Evolutionary conservation across 2,113 vertebrate genomes (phyloP).

Genomic region (Chascanopsetta lugubris): DNA sequence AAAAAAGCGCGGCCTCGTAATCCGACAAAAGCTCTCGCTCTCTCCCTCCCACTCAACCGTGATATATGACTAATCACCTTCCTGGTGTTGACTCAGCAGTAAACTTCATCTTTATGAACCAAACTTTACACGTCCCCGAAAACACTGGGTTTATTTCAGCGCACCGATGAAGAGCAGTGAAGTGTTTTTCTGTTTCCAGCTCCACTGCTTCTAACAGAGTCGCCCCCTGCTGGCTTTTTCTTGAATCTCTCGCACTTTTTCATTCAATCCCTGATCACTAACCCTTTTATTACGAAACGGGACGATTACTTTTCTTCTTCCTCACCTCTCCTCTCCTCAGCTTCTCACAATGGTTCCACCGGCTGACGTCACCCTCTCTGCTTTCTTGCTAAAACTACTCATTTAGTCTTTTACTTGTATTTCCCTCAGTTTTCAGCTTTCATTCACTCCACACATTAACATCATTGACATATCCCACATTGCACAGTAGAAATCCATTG

Average conservation of each 20-base stretch:
- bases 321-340: neutral
- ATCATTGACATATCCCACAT: too few species aligned
- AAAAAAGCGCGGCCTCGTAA: conserved; percentile 9
- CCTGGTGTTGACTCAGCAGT: neutral
- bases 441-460: too few species aligned
- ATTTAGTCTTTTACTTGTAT: too few species aligned
- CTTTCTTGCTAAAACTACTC: conserved; percentile 22
- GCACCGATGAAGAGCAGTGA: neutral
- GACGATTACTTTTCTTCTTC: neutral
- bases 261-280: neutral
- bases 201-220: neutral
- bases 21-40: neutral
- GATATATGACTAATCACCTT: conserved; percentile 5
- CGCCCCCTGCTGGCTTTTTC: neutral
- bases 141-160: neutral
- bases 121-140: neutral
- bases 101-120: neutral
- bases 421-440: too few species aligned
- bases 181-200: neutral
- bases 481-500: too few species aligned
- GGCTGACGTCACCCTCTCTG: neutral
- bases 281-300: neutral
- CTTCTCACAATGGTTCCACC: conserved; percentile 22
- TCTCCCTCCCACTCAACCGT: conserved; percentile 1
- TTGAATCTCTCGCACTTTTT: neutral